These are phyloP conservation scores for Anhinga anhinga DNA, from an alignment of 2,113 vertebrate species.

Conservation along the genomic window DNA sequence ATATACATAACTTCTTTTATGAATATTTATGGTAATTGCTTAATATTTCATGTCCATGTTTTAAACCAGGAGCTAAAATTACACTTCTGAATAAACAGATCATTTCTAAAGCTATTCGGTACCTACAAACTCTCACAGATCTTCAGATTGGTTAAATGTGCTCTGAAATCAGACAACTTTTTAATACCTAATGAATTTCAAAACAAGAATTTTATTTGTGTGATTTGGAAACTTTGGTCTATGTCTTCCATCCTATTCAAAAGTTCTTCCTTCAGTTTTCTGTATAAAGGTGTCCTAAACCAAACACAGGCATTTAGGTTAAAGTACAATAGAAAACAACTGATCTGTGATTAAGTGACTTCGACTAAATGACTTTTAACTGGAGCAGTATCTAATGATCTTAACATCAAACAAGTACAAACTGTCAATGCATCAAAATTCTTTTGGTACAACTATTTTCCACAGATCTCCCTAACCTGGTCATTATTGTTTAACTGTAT, in stretches of 20 bases:
- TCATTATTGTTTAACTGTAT: background rate
- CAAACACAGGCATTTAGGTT: background rate
- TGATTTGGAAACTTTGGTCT: background rate
- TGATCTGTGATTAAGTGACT: background rate
- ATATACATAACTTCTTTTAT: background rate
- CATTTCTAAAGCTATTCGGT: background rate
- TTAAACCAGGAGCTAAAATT: constrained; percentile 8
- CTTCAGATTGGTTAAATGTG: background rate
- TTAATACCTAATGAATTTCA: background rate
- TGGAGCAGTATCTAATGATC: background rate
- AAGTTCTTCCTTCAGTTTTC: background rate
- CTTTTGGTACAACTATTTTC: background rate
- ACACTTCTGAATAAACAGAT: background rate
- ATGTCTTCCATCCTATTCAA: background rate
- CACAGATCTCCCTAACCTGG: background rate
- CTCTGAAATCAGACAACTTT: background rate
- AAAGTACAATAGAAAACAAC: background rate
- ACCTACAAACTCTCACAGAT: background rate
- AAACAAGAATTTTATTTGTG: background rate
- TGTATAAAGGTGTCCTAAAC: background rate
- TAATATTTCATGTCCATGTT: background rate
- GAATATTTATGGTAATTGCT: background rate
- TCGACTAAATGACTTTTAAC: background rate
- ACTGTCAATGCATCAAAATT: background rate
- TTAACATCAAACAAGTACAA: background rate